Evolutionary conservation across 1,140 invertebrate genomes (phyloP).

Genomic region (Bombyx mandarina): DNA sequence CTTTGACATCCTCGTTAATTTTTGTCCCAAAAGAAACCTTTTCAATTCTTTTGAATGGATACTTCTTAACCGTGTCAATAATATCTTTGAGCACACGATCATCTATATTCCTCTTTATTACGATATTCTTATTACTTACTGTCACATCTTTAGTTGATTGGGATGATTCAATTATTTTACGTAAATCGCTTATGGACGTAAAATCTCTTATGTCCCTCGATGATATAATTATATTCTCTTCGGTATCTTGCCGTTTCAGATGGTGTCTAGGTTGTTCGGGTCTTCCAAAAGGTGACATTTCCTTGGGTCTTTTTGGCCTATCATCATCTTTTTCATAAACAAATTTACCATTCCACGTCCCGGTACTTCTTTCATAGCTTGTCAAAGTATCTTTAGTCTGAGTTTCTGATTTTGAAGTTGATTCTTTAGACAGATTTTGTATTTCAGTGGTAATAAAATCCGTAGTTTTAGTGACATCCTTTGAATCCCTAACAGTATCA

Average conservation of each 20-base stretch:
- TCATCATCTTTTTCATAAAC: constrained; percentile 57
- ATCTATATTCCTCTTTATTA: constrained; percentile 60
- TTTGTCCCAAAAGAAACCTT: constrained; percentile 61
- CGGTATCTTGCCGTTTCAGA: constrained; percentile 58
- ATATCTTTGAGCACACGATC: constrained; percentile 61
- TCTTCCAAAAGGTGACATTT: constrained; percentile 57
- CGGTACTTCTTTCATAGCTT: constrained; percentile 59
- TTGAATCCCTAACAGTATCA: constrained; percentile 34
- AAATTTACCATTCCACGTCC: constrained; percentile 64
- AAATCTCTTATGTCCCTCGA: constrained; percentile 65
- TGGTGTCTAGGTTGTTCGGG: constrained; percentile 58
- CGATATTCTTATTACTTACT: constrained; percentile 63
- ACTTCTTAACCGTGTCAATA: constrained; percentile 62
- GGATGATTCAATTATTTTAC: constrained; percentile 58
- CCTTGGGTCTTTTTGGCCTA: constrained; percentile 49
- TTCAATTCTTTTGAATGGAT: constrained; percentile 62
- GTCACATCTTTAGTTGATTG: constrained; percentile 52
- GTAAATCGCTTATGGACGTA: constrained; percentile 58
- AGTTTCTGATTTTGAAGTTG: constrained; percentile 20
- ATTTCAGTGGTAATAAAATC: constrained; percentile 51
- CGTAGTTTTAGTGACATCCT: constrained; percentile 37
- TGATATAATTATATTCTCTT: constrained; percentile 63
- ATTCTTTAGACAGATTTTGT: constrained; percentile 47
- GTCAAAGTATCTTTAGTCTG: constrained; percentile 58
- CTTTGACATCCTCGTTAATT: constrained; percentile 63